phyloP scores from a whole-genome alignment of 2,113 vertebrate species.

The Regulus satrapa region DNA sequence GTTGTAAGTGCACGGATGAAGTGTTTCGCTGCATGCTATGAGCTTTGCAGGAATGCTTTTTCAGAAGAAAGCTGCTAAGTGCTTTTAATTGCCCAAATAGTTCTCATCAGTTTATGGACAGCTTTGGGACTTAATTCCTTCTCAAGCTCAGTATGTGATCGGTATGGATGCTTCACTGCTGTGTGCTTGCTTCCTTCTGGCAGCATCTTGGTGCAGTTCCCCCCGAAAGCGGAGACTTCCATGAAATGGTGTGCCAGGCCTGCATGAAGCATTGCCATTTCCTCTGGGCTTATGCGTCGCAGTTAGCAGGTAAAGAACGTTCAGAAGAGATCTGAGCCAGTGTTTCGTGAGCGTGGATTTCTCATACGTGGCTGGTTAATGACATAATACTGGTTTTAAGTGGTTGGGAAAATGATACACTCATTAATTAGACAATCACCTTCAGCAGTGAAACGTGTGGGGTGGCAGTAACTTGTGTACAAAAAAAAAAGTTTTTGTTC shows the following conservation, averaged over 20 bases:
- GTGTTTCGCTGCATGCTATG: not conserved
- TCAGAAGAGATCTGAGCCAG: not conserved
- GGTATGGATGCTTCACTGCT: not conserved
- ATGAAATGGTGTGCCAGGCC: constrained; percentile 91
- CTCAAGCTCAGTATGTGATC: not conserved
- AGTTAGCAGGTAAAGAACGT: constrained; percentile 79
- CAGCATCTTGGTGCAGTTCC: constrained; percentile 85
- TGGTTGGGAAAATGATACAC: not conserved
- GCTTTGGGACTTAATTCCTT: not conserved
- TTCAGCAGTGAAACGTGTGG: not conserved
- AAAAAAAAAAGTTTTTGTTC: not conserved
- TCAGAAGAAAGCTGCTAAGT: not conserved
- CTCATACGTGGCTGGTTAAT: not conserved
- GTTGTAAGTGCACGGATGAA: not conserved
- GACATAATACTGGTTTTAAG: not conserved
- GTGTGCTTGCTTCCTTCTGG: not conserved
- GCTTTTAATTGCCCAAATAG: not conserved
- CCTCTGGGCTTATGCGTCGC: constrained; percentile 85
- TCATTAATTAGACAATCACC: rapidly evolving
- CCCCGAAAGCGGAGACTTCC: constrained; percentile 85
- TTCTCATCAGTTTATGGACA: not conserved
- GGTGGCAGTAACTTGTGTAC: not conserved
- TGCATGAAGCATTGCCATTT: constrained; percentile 90
- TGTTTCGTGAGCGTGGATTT: not conserved
- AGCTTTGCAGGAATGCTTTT: not conserved